phyloP scores from a whole-genome alignment of 1,140 invertebrate genomes.

The Lerema accius region DNA sequence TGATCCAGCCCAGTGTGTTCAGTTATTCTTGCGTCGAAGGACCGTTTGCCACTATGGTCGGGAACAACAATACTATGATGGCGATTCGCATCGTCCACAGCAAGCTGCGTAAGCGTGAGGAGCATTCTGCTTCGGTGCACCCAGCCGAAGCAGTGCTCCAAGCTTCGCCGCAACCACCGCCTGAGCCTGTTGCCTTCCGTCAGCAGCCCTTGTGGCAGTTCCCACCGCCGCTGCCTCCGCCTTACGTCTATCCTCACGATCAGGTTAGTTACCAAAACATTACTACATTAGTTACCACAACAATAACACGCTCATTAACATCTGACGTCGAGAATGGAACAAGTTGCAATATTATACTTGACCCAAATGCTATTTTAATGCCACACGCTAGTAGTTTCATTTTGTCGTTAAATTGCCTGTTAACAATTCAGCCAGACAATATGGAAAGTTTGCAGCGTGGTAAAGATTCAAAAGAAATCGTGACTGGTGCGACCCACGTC shows the following conservation, averaged over 20 bases:
- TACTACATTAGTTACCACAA: constrained; percentile 11
- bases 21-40: constrained; percentile 73
- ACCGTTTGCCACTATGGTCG: constrained; percentile 85
- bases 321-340: constrained; percentile 45
- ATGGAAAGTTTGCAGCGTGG: constrained; percentile 62
- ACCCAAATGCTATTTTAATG: constrained; percentile 60
- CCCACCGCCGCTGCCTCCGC: constrained; percentile 88
- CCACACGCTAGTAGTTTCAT: constrained; percentile 44
- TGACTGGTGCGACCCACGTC: constrained; percentile 66
- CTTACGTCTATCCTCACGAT: constrained; percentile 90
- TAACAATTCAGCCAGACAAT: constrained; percentile 43
- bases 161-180: constrained; percentile 77
- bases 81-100: constrained; percentile 94
- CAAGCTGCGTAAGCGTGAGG: constrained; percentile 92
- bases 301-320: constrained; percentile 29
- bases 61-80: constrained; percentile 91
- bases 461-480: constrained; percentile 67
- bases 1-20: constrained; percentile 77
- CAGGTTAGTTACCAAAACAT: constrained; percentile 85
- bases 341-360: constrained; percentile 66
- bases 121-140: constrained; percentile 86
- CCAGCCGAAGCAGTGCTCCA: constrained; percentile 86
- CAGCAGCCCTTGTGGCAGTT: constrained; percentile 91
- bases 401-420: constrained; percentile 46
- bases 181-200: constrained; percentile 82